phyloP scores from a whole-genome alignment of 2,888 invertebrate genomes.

The Pocota personata region DNA sequence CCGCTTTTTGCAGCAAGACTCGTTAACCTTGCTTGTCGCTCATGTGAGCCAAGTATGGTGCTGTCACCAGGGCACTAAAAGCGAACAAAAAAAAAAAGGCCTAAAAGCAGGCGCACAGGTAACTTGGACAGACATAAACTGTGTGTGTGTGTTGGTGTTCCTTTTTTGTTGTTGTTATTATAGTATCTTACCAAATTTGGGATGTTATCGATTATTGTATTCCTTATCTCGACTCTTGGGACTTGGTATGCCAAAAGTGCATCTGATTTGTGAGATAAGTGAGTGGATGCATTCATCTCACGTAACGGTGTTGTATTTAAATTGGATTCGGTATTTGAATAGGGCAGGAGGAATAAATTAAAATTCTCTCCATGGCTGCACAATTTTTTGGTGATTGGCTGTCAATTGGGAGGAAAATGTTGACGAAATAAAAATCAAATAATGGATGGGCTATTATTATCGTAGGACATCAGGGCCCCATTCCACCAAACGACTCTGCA shows the following conservation, averaged over 20 bases:
- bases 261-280: conserved; percentile 6
- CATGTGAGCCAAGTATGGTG: conserved; percentile 65
- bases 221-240: not conserved
- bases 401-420: conserved; percentile 16
- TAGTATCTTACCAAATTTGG: conserved; percentile 59
- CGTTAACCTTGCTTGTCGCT: conserved; percentile 72
- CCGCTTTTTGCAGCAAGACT: conserved; percentile 56
- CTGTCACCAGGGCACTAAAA: conserved; percentile 66
- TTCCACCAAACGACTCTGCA: no score
- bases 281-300: conserved; percentile 39
- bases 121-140: conserved; percentile 39
- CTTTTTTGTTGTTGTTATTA: conserved; percentile 3
- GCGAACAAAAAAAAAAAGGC: conserved; percentile 33
- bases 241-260: conserved; percentile 20
- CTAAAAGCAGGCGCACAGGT: conserved; percentile 67
- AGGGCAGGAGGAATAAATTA: not conserved
- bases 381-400: conserved; percentile 48
- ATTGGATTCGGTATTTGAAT: conserved; percentile 30
- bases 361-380: conserved; percentile 3
- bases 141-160: not conserved
- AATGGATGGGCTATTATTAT: not conserved
- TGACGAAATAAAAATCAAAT: not conserved
- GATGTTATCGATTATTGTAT: conserved; percentile 53
- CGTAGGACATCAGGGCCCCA: not conserved
- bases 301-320: conserved; percentile 55